Percentiles rank a stretch among this genome's conserved stretches.
These are phyloP conservation scores for Cygnus atratus DNA, from an alignment of 2,113 vertebrate genomes.

Conservation along the genomic window DNA sequence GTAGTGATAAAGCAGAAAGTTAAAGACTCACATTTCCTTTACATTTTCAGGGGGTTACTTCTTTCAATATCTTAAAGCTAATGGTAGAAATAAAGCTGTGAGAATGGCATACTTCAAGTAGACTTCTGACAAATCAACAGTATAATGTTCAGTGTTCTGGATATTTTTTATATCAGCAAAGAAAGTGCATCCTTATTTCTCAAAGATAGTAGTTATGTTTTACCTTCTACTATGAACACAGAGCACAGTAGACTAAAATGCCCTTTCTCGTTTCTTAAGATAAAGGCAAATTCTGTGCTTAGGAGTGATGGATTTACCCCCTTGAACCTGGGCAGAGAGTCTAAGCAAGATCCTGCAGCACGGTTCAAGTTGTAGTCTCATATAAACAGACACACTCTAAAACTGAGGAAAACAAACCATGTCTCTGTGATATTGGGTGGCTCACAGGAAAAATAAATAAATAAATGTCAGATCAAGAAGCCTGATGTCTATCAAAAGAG, in stretches of 20 bases:
- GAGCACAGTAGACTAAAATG: neutral
- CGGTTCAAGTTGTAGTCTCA: slow-evolving; percentile 9
- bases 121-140: neutral
- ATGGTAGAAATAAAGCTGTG: neutral
- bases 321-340: neutral
- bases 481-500: neutral
- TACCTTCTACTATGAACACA: neutral
- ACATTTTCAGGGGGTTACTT: neutral
- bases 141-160: neutral
- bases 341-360: neutral
- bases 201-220: neutral
- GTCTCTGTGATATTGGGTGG: neutral
- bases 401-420: neutral
- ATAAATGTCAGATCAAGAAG: neutral
- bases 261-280: neutral
- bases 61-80: neutral
- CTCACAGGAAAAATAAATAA: neutral
- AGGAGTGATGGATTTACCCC: neutral
- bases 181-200: neutral
- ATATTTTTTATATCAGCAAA: neutral
- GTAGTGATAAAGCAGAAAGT: neutral
- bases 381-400: neutral
- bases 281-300: neutral
- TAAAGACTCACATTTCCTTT: neutral
- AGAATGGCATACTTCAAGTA: neutral